phyloP scores from a whole-genome alignment of 2,888 invertebrate genomes.

The Sarcophaga variegata region DNA sequence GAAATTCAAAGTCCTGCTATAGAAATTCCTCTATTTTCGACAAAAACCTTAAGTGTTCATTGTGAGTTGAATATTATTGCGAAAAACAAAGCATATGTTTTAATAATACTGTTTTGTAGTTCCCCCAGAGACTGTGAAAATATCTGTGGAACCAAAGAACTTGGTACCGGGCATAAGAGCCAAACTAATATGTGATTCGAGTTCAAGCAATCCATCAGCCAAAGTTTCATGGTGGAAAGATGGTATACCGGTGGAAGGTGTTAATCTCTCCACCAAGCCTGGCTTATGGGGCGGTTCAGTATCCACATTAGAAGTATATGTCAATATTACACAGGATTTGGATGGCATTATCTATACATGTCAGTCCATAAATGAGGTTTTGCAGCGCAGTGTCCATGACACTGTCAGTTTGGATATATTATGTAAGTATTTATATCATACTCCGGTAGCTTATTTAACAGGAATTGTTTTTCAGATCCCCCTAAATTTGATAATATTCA shows the following conservation, averaged over 20 bases:
- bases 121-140: constrained; percentile 79
- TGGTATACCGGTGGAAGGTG: constrained; percentile 79
- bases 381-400: constrained; percentile 79
- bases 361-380: constrained; percentile 79
- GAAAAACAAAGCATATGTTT: not conserved
- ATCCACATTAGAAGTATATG: constrained; percentile 78
- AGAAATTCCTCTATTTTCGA: constrained; percentile 79
- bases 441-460: too few species aligned
- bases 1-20: constrained; percentile 79
- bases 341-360: constrained; percentile 80
- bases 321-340: constrained; percentile 79
- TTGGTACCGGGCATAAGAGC: constrained; percentile 78
- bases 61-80: constrained; percentile 74
- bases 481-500: constrained; percentile 78
- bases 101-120: constrained; percentile 68
- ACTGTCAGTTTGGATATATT: constrained; percentile 79
- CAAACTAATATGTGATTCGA: constrained; percentile 79
- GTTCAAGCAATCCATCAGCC: constrained; percentile 79
- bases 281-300: constrained; percentile 80
- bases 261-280: constrained; percentile 78
- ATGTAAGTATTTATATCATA: constrained; percentile 74
- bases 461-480: constrained; percentile 72
- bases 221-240: constrained; percentile 81
- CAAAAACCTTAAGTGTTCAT: constrained; percentile 78
- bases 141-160: constrained; percentile 78